Evolutionary conservation across 2,888 invertebrate genomes (phyloP), one percentile per base, ranked within the genome.

Genomic region (Ernsta delagoae): DNA sequence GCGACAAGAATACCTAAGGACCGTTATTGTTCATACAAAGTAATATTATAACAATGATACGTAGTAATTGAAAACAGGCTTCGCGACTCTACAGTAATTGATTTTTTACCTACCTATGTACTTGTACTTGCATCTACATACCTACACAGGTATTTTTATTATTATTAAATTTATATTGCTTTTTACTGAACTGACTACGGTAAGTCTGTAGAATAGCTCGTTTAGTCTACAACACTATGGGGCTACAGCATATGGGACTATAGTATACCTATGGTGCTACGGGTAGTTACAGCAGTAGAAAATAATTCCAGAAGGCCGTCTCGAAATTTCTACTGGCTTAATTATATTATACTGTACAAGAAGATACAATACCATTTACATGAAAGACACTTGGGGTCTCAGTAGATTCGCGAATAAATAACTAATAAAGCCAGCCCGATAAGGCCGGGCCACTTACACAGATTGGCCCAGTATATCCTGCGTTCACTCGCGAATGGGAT

Each of bases 371-470:
- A 83, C 82, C 85, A 89, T 86, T 85, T 87, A 81, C 82, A 85
- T 82, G 84, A 54, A 54, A 86, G 87, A 83, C 84, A 82, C 72
- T 75, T 12, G n/a, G 57, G 68, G 62, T 36, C 36, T 62, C 59
- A 48, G 60, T 61, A 39, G 62, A 62, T 56, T 62, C 12, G 41
- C 48, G 86, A 84, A 90, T 90, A 90, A 90, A 91, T 91, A 91
- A 89, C 85, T 90, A 89, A 92, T 90, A 90, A 87, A 87, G 81
- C 36, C 36, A 36, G 36, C 79, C 77, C 81, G 83, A 89, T 89
- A 90, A 88, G 86, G 82, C 79, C 82, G 81, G 77, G 78, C 86
- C 91, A 91, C 90, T 90, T 90, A 89, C 87, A 87, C 86, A 89
- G 89, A 92, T 90, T 92, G 91, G 80, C 79, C 72, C 83, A 81